Evolutionary conservation across 2,797 vertebrate species (phyloP).

Genomic region (Sciaenops ocellatus): DNA sequence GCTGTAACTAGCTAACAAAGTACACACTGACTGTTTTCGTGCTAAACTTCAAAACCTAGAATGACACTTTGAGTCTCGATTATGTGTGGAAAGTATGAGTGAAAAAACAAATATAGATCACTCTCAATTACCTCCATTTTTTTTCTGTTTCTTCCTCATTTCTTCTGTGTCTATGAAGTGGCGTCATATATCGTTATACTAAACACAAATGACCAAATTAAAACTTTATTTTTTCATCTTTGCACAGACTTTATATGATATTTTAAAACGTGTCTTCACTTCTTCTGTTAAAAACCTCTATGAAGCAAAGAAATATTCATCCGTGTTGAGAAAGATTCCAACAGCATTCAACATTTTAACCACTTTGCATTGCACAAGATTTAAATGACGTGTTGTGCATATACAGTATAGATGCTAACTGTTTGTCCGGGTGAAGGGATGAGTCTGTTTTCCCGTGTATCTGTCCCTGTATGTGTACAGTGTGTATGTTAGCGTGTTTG

Average conservation of each 20-base stretch:
- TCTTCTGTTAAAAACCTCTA: too few relatives aligned
- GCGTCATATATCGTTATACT: neutral
- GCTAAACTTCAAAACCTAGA: neutral
- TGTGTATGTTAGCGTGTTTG: conserved; percentile 8
- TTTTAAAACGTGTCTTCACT: too few relatives aligned
- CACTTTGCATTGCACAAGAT: neutral
- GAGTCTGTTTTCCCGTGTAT: conserved; percentile 5
- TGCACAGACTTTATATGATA: neutral
- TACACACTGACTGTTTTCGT: neutral
- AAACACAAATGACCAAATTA: too few relatives aligned
- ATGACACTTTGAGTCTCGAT: neutral
- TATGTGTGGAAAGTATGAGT: neutral
- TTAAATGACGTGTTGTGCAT: neutral
- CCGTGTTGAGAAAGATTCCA: neutral
- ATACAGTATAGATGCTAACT: neutral
- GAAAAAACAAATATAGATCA: neutral
- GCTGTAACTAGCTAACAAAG: neutral
- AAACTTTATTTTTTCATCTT: neutral
- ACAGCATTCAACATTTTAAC: neutral
- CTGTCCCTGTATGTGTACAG: neutral
- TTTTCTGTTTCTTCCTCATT: neutral
- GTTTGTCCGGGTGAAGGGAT: neutral
- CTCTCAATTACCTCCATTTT: neutral
- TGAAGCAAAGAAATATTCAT: too few relatives aligned
- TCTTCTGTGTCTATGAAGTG: neutral